Conservation (phyloP, 30 jellyfish, hydroid and myxozoan genomes). For the Hydractinia echinata region DNA sequence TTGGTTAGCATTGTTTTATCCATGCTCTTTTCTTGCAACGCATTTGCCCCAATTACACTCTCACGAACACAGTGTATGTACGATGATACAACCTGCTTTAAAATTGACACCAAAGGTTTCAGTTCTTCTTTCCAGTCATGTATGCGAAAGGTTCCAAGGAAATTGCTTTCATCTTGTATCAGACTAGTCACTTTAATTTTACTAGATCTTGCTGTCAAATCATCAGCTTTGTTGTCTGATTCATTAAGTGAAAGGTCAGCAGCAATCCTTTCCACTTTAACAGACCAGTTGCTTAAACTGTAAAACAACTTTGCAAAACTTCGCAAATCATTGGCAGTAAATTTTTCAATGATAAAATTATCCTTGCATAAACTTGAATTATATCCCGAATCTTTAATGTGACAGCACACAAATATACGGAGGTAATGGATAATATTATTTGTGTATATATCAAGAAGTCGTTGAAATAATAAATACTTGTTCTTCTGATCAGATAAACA, state of each 20-base stretch:
- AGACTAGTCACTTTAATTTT: background rate
- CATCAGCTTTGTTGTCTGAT: background rate
- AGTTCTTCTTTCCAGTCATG: conserved; percentile 7
- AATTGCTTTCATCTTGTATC: background rate
- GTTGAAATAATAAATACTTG: background rate
- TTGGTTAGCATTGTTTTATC: background rate
- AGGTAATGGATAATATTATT: background rate
- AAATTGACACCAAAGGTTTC: background rate
- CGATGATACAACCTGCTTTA: background rate
- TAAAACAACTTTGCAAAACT: background rate
- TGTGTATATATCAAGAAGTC: conserved; percentile 7
- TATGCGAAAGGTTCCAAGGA: background rate
- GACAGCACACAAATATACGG: background rate
- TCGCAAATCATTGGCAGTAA: conserved; percentile 5
- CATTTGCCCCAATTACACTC: background rate
- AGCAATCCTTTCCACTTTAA: background rate
- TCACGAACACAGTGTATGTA: conserved; percentile 10
- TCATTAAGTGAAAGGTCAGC: background rate
- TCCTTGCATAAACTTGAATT: too few species aligned
- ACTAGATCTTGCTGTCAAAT: background rate
- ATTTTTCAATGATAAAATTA: background rate
- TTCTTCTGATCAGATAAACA: background rate
- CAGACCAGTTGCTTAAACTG: background rate
- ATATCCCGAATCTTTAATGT: too few species aligned
- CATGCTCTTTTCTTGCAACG: background rate